Conservation (phyloP, 2,113 vertebrate species). For the Sylvicapra grimmia region DNA sequence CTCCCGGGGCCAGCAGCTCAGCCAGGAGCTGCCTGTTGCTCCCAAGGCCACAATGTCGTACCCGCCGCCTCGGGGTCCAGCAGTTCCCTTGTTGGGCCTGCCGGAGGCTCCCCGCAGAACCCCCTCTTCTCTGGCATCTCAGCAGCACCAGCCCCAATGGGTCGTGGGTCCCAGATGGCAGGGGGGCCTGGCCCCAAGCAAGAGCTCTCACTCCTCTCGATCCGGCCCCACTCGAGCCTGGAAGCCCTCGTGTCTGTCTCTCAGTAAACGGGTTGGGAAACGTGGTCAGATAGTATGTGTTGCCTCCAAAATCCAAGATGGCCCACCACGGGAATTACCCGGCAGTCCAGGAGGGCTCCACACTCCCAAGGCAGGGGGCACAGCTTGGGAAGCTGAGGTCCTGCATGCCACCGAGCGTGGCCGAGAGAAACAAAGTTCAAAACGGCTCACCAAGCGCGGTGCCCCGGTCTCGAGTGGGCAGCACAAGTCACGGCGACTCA, state of each 20-base stretch:
- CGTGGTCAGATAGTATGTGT: accelerated
- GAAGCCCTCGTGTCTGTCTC: background rate
- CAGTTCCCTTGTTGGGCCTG: too few relatives aligned
- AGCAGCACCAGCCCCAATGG: background rate
- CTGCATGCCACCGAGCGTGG: background rate
- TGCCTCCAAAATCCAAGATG: background rate
- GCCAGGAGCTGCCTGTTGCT: background rate
- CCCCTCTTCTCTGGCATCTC: background rate
- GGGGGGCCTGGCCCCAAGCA: background rate
- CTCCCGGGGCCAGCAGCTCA: background rate
- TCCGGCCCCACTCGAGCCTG: background rate
- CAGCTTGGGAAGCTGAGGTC: background rate
- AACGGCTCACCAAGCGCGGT: background rate
- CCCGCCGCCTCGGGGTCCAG: accelerated
- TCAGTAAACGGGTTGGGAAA: background rate
- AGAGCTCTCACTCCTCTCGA: background rate
- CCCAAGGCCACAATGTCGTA: accelerated
- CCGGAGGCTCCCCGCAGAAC: background rate
- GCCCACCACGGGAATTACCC: accelerated
- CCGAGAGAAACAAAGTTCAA: background rate
- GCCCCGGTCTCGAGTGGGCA: background rate
- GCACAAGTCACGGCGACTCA: background rate
- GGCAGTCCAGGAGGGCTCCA: background rate
- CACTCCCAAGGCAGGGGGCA: accelerated
- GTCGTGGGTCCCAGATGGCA: background rate